phyloP scores from a whole-genome alignment of 2,888 invertebrate genomes.

The Epirrhoe alternata region DNA sequence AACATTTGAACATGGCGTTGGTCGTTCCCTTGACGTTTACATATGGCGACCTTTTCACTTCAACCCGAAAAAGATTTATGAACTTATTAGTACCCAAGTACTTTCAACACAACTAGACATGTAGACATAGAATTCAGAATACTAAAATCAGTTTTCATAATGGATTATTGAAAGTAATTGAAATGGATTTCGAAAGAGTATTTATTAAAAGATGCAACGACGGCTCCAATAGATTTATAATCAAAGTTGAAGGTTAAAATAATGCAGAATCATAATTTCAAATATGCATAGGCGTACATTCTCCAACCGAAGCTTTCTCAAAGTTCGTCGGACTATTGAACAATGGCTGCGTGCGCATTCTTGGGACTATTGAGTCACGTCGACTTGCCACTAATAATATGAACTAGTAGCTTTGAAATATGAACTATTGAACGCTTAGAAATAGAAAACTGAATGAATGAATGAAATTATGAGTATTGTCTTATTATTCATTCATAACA shows the following conservation, averaged over 20 bases:
- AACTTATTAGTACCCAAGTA: too few species aligned
- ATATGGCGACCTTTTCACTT: background rate
- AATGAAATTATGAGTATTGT: background rate
- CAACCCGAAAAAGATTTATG: background rate
- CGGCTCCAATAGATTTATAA: too few species aligned
- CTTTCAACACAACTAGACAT: too few species aligned
- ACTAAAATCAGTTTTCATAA: too few species aligned
- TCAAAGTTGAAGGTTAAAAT: background rate
- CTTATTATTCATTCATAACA: too few species aligned
- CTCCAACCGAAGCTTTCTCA: conserved; percentile 58
- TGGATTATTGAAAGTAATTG: too few species aligned
- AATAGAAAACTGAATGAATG: background rate
- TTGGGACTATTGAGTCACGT: conserved; percentile 64
- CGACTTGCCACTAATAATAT: conserved; percentile 51
- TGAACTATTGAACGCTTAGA: conserved; percentile 10
- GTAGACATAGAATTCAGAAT: too few species aligned
- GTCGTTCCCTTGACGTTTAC: background rate
- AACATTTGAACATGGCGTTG: conserved; percentile 4
- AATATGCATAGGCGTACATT: conserved; percentile 28
- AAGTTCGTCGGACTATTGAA: conserved; percentile 72
- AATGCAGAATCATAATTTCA: conserved; percentile 2
- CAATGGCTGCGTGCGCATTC: conserved; percentile 66
- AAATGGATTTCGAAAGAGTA: too few species aligned
- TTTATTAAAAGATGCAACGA: too few species aligned
- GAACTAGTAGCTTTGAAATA: conserved; percentile 28